These are phyloP conservation scores for Andrena haemorrhoa DNA, from an alignment of 2,888 invertebrate genomes.

Conservation along the genomic window DNA sequence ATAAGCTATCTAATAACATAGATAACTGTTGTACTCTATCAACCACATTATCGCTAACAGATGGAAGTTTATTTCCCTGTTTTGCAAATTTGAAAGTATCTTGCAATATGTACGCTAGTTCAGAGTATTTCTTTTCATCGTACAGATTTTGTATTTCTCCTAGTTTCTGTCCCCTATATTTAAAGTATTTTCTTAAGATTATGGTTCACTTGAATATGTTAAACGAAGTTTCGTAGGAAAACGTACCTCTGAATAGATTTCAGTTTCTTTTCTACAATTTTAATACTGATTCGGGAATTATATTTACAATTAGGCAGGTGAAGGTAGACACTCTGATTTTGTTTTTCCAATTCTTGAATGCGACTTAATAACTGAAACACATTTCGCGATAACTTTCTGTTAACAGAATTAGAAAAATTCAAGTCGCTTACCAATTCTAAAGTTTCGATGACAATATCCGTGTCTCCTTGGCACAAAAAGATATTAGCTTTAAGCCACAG, in stretches of 20 bases:
- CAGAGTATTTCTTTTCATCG: slow-evolving; percentile 88
- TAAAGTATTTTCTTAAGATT: slow-evolving; percentile 12
- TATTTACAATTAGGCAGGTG: slow-evolving; percentile 86
- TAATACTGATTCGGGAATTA: slow-evolving; percentile 85
- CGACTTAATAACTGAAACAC: slow-evolving; percentile 72
- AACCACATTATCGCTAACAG: slow-evolving; percentile 73
- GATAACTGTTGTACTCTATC: slow-evolving; percentile 86
- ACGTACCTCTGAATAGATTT: slow-evolving; percentile 86
- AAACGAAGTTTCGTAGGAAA: slow-evolving; percentile 28
- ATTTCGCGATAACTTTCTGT: not conserved
- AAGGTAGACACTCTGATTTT: slow-evolving; percentile 80
- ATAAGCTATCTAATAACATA: slow-evolving; percentile 89
- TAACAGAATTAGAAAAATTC: slow-evolving; percentile 2
- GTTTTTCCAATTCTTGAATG: slow-evolving; percentile 76
- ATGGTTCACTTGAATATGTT: slow-evolving; percentile 1
- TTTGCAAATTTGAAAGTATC: slow-evolving; percentile 88
- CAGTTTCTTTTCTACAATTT: slow-evolving; percentile 85
- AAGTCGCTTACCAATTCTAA: slow-evolving; percentile 84
- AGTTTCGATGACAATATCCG: slow-evolving; percentile 86
- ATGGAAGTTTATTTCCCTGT: slow-evolving; percentile 78
- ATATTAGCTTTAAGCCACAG: slow-evolving; percentile 87
- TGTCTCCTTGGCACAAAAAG: slow-evolving; percentile 86
- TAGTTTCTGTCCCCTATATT: slow-evolving; percentile 85
- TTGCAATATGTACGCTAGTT: slow-evolving; percentile 89
- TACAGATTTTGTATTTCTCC: slow-evolving; percentile 89